phyloP scores from a whole-genome alignment of 2,113 vertebrate species.

The Physeter macrocephalus region DNA sequence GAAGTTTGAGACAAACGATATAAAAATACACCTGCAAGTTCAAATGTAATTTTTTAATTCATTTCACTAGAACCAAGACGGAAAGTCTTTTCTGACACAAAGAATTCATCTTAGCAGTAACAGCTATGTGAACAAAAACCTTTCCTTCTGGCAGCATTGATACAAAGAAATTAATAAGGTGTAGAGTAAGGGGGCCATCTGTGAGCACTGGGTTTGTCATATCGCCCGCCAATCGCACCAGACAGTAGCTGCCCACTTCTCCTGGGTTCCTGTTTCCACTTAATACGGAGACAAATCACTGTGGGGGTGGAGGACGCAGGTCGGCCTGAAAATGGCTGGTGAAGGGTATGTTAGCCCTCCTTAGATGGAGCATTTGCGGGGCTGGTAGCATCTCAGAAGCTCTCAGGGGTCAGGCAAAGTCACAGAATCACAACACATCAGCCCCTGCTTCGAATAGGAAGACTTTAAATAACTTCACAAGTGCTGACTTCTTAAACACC shows the following conservation, averaged over 20 bases:
- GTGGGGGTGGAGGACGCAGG: fast-evolving
- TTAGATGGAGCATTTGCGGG: too few relatives aligned
- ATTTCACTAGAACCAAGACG: neutral
- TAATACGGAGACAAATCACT: neutral
- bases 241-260: fast-evolving
- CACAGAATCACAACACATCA: fast-evolving
- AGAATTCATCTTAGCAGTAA: neutral
- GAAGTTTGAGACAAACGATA: neutral
- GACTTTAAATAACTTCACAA: fast-evolving
- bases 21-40: neutral
- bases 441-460: neutral
- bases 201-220: fast-evolving
- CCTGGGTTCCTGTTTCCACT: too few relatives aligned
- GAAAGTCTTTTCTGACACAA: neutral
- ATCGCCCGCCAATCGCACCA: fast-evolving
- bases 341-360: fast-evolving
- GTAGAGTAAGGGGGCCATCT: fast-evolving
- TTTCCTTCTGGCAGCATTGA: neutral
- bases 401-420: fast-evolving
- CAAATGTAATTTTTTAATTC: neutral
- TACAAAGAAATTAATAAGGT: neutral
- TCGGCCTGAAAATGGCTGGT: fast-evolving
- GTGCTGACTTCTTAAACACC: neutral
- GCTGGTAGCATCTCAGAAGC: too few relatives aligned
- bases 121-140: neutral